Percentiles rank a stretch among this genome's conserved stretches.
phyloP scores from a whole-genome alignment of 2,888 invertebrate genomes.

The Lordiphosa andalusiaca region DNA sequence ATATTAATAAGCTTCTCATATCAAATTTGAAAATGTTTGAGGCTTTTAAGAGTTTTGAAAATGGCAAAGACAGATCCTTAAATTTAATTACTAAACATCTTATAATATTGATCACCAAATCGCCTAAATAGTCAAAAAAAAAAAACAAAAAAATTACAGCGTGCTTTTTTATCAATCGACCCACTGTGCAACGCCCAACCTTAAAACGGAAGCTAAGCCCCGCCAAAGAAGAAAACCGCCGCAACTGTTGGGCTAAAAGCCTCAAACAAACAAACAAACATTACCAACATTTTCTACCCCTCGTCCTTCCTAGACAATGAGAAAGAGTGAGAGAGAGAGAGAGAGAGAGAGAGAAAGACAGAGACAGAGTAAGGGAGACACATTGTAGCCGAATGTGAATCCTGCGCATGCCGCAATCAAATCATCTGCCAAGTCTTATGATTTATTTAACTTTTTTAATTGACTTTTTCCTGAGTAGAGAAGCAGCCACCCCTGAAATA shows the following conservation, averaged over 20 bases:
- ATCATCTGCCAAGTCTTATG: slow-evolving; percentile 78
- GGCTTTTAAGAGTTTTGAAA: too few species aligned
- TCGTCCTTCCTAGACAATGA: slow-evolving; percentile 9
- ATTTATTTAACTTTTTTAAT: slow-evolving; percentile 80
- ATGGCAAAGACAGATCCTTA: too few species aligned
- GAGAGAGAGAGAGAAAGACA: slow-evolving; percentile 27
- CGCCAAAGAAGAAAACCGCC: slow-evolving; percentile 69
- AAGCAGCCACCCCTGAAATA: slow-evolving; percentile 17
- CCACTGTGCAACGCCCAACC: slow-evolving; percentile 9
- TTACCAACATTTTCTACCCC: slow-evolving; percentile 16
- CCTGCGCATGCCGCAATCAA: slow-evolving; percentile 76
- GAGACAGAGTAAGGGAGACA: slow-evolving; percentile 27
- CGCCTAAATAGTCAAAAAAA: too few species aligned
- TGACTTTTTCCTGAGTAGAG: slow-evolving; percentile 77
- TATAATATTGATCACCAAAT: too few species aligned
- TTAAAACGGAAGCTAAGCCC: slow-evolving; percentile 57
- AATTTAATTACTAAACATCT: too few species aligned
- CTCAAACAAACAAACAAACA: slow-evolving; percentile 56
- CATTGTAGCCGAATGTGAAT: slow-evolving; percentile 55
- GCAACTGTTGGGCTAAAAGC: slow-evolving; percentile 60
- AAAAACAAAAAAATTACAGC: too few species aligned
- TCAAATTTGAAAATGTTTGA: too few species aligned
- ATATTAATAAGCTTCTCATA: too few species aligned
- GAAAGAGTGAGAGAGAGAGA: too few species aligned
- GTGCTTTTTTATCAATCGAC: too few species aligned